Evolutionary conservation across 1,140 invertebrate genomes (phyloP), one percentile per base, ranked within the genome.

Genomic region (Gonioctena quinquepunctata): DNA sequence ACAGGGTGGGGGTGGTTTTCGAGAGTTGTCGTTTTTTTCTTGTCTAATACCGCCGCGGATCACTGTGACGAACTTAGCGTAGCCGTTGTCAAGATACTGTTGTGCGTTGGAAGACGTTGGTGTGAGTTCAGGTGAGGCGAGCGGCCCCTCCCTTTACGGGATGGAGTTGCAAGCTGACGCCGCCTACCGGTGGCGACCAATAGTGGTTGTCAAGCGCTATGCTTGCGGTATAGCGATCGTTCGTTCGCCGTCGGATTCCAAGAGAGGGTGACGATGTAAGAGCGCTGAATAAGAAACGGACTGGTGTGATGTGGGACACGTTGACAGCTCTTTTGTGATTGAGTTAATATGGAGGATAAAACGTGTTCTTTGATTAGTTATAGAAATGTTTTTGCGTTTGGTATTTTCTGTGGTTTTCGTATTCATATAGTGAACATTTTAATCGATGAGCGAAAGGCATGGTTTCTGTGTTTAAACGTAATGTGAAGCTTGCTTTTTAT

Each of bases 111-210:
- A 19, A 61, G 22, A 23, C 25, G 59, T 49, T 56, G 65, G 49
- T 57, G n/a, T 52, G 52, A 52, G n/a, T 42, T 42, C 73, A 77
- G 76, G 71, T 77, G 60, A 71, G 69, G 64, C n/a, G 33, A 13
- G 50, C 13, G 57, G 52, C 68, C 71, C 73, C 73, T 61, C 70
- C 70, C 61, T 22, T 25, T 13, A 8, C 5, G 56, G 57, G 72
- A 27, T 2, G 63, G 63, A 19, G 52, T 22, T 50, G 42, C 22
- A 16, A 22, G 16, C 5, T 18, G 6, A 28, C 4, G n/a, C 28
- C 50, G 16, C 23, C 73, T 70, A 60, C 71, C 67, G 66, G 48
- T 69, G 57, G 49, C 71, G 57, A 65, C 76, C 75, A 77, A 77
- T 77, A 54, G 64, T 18, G 26, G 16, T 1, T 4, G 18, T 11